Conservation (phyloP, 1,140 invertebrate species). For the Brachionus asplanchnoidis region DNA sequence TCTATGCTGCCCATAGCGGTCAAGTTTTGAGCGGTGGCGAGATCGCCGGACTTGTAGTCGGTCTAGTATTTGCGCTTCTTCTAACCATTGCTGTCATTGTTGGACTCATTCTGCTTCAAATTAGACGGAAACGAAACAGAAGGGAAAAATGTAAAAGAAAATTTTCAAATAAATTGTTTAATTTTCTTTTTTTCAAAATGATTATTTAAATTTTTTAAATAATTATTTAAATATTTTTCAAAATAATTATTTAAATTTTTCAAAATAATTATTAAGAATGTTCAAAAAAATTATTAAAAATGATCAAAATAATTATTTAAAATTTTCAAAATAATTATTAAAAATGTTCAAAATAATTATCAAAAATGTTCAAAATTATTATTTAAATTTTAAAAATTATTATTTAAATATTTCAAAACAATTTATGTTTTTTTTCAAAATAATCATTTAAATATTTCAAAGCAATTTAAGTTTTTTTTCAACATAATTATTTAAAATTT, state of each 20-base stretch:
- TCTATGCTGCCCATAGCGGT: not conserved
- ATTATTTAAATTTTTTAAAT: not conserved
- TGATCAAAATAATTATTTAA: too few relatives aligned
- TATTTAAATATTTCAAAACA: too few relatives aligned
- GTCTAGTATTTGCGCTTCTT: not conserved
- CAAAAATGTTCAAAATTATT: not conserved
- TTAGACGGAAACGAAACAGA: not conserved
- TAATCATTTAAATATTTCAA: not conserved
- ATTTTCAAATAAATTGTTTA: not conserved
- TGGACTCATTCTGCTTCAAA: not conserved
- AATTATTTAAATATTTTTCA: not conserved
- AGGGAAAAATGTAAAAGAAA: conserved; percentile 28
- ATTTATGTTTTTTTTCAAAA: not conserved
- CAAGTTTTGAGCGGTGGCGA: conserved; percentile 12
- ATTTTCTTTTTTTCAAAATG: not conserved
- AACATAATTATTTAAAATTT: too few relatives aligned
- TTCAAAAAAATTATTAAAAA: too few relatives aligned
- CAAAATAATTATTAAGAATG: too few relatives aligned
- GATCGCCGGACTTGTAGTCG: conserved; percentile 41
- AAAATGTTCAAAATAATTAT: not conserved
- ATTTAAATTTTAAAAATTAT: too few relatives aligned
- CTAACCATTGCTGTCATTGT: conserved; percentile 7
- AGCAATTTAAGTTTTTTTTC: too few relatives aligned
- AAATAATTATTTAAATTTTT: not conserved
- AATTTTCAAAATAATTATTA: too few relatives aligned